Base-by-base conservation (phyloP, 2,113 vertebrate species). In the Salminus brasiliensis region DNA sequence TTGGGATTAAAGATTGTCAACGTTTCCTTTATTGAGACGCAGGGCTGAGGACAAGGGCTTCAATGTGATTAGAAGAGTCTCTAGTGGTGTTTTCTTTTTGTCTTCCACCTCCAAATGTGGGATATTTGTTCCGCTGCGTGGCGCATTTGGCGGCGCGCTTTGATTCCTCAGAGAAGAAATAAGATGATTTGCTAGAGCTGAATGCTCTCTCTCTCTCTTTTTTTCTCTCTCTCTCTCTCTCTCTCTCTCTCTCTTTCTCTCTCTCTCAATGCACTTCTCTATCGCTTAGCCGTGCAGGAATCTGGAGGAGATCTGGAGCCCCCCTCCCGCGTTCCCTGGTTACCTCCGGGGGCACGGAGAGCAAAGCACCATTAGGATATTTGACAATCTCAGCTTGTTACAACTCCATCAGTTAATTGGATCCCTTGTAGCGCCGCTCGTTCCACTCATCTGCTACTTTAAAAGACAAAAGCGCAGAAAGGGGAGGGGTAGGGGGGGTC, bases 361-460 rank as follows among this genome's bases (percentile, higher is more conserved):
- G 92, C 89, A 91, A 92, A 92, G 90, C 86, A 83, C 87, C 82
- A 88, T 87, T 85, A 91, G 90, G 89, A 90, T 92, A 89, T 91
- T 92, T 94, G 91, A 93, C 92, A 93, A 89, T 87, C 92, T 85
- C 91, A 90, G 91, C 89, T 92, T 93, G 92, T 91, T 84, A 91
- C 88, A 87, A 90, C 90, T 92, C 88, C 90, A 88, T 91, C 93
- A 91, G 92, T 94, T 93, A 93, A 94, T 94, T 93, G 92, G 91
- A 93, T 91, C 87, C 89, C 88, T 92, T 91, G 90, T 92, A 85
- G 90, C 87, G 88, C 91, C 91, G 88, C 91, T 92, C 89, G 84
- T 80, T 89, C 88, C 91, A 91, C 92, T 93, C 91, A 93, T 91
- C 89, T 91, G 87, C 86, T 89, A 77, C 90, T 90, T 89, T 90